A percentile compares a stretch with the other conserved stretches of the same genome.
These are phyloP conservation scores for Indicator indicator DNA, from an alignment of 2,113 vertebrate genomes.

Conservation along the genomic window DNA sequence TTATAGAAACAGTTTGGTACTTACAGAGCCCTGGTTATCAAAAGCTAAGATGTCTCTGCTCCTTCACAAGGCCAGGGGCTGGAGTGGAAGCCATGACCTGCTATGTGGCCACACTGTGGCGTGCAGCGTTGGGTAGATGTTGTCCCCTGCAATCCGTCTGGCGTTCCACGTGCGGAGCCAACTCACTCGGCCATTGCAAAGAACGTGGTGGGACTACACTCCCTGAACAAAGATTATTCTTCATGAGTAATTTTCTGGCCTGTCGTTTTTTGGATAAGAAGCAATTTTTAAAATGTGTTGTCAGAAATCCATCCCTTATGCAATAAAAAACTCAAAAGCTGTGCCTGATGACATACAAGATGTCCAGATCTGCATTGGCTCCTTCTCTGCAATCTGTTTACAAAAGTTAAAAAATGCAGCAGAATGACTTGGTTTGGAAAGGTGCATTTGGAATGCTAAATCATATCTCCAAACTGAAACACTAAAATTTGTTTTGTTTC, in stretches of 20 bases:
- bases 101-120: background rate
- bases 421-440: conserved; percentile 65
- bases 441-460: conserved; percentile 72
- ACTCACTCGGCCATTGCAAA: background rate
- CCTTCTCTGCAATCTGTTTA: conserved; percentile 74
- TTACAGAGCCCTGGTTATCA: background rate
- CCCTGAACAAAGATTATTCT: conserved; percentile 60
- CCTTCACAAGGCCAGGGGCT: background rate
- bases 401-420: conserved; percentile 65
- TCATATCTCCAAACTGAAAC: background rate
- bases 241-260: conserved; percentile 57
- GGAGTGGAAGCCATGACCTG: background rate
- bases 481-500: background rate
- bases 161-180: background rate
- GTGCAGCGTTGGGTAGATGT: background rate
- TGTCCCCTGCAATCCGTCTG: background rate
- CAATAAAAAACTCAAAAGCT: conserved; percentile 72
- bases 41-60: background rate
- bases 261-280: conserved; percentile 71
- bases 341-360: conserved; percentile 71
- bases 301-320: conserved; percentile 74
- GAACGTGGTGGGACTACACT: background rate
- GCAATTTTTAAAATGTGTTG: conserved; percentile 75
- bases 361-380: conserved; percentile 74
- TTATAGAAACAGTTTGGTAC: background rate